phyloP scores from a whole-genome alignment of 2,797 vertebrate genomes.

The Phrynocephalus forsythii region DNA sequence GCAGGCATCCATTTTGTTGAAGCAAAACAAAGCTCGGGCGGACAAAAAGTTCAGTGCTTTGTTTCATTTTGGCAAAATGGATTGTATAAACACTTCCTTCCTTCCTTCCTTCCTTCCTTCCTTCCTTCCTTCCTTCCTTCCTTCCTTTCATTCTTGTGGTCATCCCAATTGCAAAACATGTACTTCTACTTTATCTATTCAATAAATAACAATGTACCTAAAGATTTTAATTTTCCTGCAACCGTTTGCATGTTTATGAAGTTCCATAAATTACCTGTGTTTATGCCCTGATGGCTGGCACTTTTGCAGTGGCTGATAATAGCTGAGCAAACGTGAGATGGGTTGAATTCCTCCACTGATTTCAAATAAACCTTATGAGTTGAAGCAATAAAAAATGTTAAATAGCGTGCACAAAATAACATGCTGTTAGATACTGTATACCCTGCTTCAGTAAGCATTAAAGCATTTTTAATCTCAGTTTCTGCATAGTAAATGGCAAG shows the following conservation, averaged over 20 bases:
- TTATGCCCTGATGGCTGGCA: conserved; percentile 66
- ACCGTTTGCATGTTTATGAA: conserved; percentile 59
- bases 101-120: background rate
- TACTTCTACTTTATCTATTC: background rate
- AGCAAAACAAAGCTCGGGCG: too few relatives aligned
- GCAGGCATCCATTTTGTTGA: too few relatives aligned
- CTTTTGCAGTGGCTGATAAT: conserved; percentile 75
- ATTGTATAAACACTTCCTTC: too few relatives aligned
- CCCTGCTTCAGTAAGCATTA: conserved; percentile 75
- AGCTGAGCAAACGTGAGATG: conserved; percentile 71
- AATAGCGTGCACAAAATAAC: conserved; percentile 69
- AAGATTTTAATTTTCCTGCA: conserved; percentile 74
- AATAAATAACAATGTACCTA: conserved; percentile 65
- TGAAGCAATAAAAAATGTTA: conserved; percentile 72
- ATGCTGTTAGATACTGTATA: conserved; percentile 70
- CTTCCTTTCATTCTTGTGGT: background rate
- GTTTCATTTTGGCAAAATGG: too few relatives aligned
- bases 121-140: background rate
- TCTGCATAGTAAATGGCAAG: conserved; percentile 65
- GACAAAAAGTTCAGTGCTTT: too few relatives aligned
- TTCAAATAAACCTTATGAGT: conserved; percentile 73
- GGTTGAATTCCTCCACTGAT: conserved; percentile 71
- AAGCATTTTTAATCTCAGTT: conserved; percentile 72
- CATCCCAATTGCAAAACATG: background rate
- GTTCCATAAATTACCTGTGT: conserved; percentile 73